These are phyloP conservation scores for Drosophila punjabiensis DNA, from an alignment of 1,140 invertebrate genomes.

Conservation along the genomic window DNA sequence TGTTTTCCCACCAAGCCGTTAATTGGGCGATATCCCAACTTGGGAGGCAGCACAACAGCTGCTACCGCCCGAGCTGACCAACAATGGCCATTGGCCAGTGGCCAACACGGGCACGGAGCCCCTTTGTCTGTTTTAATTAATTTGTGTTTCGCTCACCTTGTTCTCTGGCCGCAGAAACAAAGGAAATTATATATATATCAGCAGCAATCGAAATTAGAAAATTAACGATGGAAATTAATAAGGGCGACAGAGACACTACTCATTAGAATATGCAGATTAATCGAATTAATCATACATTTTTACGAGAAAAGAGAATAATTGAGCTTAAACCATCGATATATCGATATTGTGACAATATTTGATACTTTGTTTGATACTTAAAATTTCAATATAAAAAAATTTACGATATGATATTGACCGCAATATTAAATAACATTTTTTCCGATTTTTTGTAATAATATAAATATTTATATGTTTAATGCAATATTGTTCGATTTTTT, in stretches of 20 bases:
- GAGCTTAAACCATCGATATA: not conserved
- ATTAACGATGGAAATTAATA: slow-evolving; percentile 49
- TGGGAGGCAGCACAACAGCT: slow-evolving; percentile 52
- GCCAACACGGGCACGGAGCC: slow-evolving; percentile 12
- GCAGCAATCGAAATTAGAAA: slow-evolving; percentile 38
- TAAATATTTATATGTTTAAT: no score
- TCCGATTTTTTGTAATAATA: no score
- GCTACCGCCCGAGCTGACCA: slow-evolving; percentile 32
- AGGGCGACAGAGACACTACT: not conserved
- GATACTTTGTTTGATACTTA: no score
- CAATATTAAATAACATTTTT: no score
- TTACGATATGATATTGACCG: no score
- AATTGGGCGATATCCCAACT: slow-evolving; percentile 62
- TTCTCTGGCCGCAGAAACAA: slow-evolving; percentile 36
- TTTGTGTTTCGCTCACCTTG: slow-evolving; percentile 78
- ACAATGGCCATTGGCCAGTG: slow-evolving; percentile 40
- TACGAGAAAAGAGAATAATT: not conserved
- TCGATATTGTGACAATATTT: not conserved
- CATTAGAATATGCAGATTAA: slow-evolving; percentile 1
- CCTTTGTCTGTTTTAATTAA: slow-evolving; percentile 78
- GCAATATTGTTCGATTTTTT: no score
- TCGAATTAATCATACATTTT: not conserved
- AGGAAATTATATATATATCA: slow-evolving; percentile 14
- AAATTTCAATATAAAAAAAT: no score
- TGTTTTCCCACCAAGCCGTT: slow-evolving; percentile 39